phyloP scores from a whole-genome alignment of 2,888 invertebrate species.

The Pseudeuparius sepicola region DNA sequence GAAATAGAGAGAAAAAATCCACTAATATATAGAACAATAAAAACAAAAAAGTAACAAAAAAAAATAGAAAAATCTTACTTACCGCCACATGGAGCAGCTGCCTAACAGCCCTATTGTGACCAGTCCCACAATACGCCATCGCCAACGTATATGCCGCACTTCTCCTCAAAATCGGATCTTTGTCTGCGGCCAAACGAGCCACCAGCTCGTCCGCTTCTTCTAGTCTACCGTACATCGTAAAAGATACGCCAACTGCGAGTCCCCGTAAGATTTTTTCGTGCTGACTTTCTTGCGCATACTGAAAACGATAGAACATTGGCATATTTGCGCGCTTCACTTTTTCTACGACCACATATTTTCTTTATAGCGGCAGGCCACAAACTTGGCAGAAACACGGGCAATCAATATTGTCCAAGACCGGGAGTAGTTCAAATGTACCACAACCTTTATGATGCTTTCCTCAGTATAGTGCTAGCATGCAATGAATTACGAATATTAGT shows the following conservation, averaged over 20 bases:
- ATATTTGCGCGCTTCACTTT: too few species aligned
- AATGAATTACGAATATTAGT: too few species aligned
- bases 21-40: not conserved
- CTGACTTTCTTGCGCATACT: slow-evolving; percentile 90
- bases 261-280: slow-evolving; percentile 98
- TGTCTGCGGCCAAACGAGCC: slow-evolving; percentile 79
- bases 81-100: slow-evolving; percentile 93
- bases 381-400: too few species aligned
- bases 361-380: too few species aligned
- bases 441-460: too few species aligned
- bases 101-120: slow-evolving; percentile 93
- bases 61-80: slow-evolving; percentile 33
- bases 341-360: too few species aligned
- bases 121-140: slow-evolving; percentile 97
- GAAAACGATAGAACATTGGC: too few species aligned
- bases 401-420: too few species aligned
- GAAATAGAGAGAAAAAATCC: not conserved
- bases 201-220: slow-evolving; percentile 95
- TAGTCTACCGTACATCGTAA: slow-evolving; percentile 93
- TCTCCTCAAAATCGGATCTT: slow-evolving; percentile 88
- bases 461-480: too few species aligned
- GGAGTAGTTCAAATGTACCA: too few species aligned
- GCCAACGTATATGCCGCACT: slow-evolving; percentile 98
- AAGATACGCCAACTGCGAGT: slow-evolving; percentile 89
- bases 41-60: not conserved